Evolutionary conservation across 2,113 vertebrate species (phyloP), one percentile per base, ranked within the genome.

Genomic region (Cyrtonyx montezumae): DNA sequence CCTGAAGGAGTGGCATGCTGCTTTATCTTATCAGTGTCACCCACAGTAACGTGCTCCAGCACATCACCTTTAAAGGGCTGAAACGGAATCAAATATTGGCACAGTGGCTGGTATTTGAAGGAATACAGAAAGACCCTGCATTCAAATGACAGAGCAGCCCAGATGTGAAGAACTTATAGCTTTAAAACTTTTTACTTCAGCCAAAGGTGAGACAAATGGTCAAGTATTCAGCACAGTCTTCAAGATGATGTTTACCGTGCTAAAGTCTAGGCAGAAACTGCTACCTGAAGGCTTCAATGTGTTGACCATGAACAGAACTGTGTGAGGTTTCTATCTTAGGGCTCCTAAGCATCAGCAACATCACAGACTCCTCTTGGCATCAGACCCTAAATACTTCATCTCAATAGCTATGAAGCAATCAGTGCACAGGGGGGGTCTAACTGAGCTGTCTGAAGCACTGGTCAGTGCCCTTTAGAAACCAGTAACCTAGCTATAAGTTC

Each of bases 401-500:
- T 4, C 8, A 15, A 13, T 1, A 62, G 63, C 63, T 45, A 66
- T 15, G 13, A 9, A 32, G 49, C 40, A 23, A 9, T 8, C 25
- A 14, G 51, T 4, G 11, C 12, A 16, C 6, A 46, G n/a, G n/a
- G 28, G n/a, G 28, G 15, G 8, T 8, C 79, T 4, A 20, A 15
- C 40, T 8, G 55, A 26, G 68, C 25, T 79, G 4, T 62, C 40
- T 34, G 17, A 14, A 36, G 42, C 17, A 13, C 6, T 55, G 53
- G 28, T 55, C 53, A 55, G 22, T 17, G 53, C 53, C 16, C 11
- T 58, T n/a, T 63, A 28, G 19, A 48, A 43, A 19, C 1, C 15
- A 3, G 26, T 5, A 21, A 3, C 28, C 63, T 34, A 23, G 7
- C 9, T 1, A 6, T 48, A 32, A 13, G 28, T 0, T 23, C 46